These are phyloP conservation scores for Clarias magur DNA, from an alignment of 2,113 vertebrate genomes.

Conservation along the genomic window DNA sequence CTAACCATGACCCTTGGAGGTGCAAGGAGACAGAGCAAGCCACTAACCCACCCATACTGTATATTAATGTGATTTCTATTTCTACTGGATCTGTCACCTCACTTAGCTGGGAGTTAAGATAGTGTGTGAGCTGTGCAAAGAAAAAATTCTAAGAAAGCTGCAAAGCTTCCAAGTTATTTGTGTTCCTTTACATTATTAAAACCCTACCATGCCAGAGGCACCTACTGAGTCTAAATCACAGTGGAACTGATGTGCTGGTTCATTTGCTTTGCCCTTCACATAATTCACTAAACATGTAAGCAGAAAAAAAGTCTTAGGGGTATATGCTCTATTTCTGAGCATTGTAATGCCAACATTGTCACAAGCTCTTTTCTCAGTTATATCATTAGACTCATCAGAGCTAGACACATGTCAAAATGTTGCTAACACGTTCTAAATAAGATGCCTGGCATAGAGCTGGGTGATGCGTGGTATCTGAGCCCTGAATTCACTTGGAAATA, in stretches of 20 bases:
- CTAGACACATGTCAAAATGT: not conserved
- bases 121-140: not conserved
- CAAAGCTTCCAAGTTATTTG: not conserved
- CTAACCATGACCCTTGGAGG: too few species aligned
- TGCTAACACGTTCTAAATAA: slow-evolving; percentile 17
- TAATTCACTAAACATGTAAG: not conserved
- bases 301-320: not conserved
- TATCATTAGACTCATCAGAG: not conserved
- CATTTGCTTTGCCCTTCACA: not conserved
- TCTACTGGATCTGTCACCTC: not conserved
- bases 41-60: too few species aligned
- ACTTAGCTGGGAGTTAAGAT: not conserved
- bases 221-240: not conserved
- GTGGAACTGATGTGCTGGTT: not conserved
- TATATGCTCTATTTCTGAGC: not conserved
- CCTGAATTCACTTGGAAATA: not conserved
- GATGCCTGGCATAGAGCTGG: not conserved
- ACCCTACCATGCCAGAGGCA: not conserved
- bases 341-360: not conserved
- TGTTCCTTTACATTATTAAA: not conserved
- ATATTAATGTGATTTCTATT: not conserved
- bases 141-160: not conserved
- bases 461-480: slow-evolving; percentile 1
- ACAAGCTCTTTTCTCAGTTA: not conserved
- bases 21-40: too few species aligned